Percentiles rank a stretch among this genome's conserved stretches.
These are phyloP conservation scores for Dynastes maya DNA, from an alignment of 2,888 invertebrate genomes.

Conservation along the genomic window DNA sequence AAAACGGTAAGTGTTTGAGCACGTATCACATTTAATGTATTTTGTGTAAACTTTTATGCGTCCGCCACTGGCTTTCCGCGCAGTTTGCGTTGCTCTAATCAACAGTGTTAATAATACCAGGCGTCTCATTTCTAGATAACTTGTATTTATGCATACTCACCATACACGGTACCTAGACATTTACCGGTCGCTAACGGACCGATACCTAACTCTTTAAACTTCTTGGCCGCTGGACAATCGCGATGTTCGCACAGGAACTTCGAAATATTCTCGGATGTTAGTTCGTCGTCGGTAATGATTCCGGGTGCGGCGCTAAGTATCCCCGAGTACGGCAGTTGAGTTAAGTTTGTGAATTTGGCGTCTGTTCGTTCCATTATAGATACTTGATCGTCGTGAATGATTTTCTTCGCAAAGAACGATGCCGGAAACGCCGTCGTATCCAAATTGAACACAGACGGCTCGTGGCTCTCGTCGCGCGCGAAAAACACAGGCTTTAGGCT, in stretches of 20 bases:
- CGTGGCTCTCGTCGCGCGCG: slow-evolving; percentile 25
- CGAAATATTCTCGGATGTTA: slow-evolving; percentile 63
- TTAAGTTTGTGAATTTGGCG: slow-evolving; percentile 60
- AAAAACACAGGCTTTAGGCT: slow-evolving; percentile 39
- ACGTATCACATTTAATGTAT: too few relatives aligned
- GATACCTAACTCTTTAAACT: slow-evolving; percentile 68
- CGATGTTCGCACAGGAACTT: slow-evolving; percentile 62
- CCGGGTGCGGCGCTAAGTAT: background rate
- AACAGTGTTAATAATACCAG: too few relatives aligned
- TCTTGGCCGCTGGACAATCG: slow-evolving; percentile 67
- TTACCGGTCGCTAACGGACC: slow-evolving; percentile 66
- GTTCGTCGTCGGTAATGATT: slow-evolving; percentile 47
- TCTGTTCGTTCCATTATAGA: slow-evolving; percentile 61
- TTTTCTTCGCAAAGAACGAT: background rate
- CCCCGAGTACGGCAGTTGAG: background rate
- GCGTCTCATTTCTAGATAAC: too few relatives aligned
- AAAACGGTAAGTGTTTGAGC: too few relatives aligned
- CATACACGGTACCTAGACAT: slow-evolving; percentile 64
- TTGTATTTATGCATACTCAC: background rate
- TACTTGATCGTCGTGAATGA: slow-evolving; percentile 58
- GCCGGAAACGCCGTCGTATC: slow-evolving; percentile 4
- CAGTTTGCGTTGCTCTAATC: too few relatives aligned
- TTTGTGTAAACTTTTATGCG: too few relatives aligned
- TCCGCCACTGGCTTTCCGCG: too few relatives aligned
- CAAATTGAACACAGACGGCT: slow-evolving; percentile 53